A percentile compares a stretch with the other conserved stretches of the same genome.
Conservation (phyloP, 2,113 vertebrate species). For the Rhinichthys klamathensis region DNA sequence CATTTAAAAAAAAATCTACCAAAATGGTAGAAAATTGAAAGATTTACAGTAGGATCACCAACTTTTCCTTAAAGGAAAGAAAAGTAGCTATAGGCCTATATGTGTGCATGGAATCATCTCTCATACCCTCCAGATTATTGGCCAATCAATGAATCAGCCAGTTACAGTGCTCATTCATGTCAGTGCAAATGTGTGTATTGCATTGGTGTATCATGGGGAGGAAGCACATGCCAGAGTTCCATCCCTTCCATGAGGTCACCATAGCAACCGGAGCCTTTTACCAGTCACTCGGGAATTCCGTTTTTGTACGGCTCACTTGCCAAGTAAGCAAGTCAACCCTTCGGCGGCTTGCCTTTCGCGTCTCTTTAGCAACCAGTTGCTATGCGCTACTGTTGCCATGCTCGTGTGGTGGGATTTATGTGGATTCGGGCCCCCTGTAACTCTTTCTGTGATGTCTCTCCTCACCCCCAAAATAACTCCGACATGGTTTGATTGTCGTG, state of each 20-base stretch:
- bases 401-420: constrained; percentile 49
- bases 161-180: not conserved
- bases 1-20: not conserved
- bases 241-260: constrained; percentile 75
- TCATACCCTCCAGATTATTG: not conserved
- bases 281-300: constrained; percentile 75
- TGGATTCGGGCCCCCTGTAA: constrained; percentile 34
- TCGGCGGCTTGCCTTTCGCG: constrained; percentile 70
- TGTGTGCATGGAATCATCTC: not conserved
- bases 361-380: constrained; percentile 82
- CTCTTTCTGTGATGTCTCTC: not conserved
- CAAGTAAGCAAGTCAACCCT: constrained; percentile 76
- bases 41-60: not conserved
- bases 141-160: not conserved
- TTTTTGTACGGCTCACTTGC: constrained; percentile 78
- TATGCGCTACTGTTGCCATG: constrained; percentile 69
- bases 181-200: not conserved
- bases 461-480: not conserved
- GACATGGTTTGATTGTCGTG: not conserved
- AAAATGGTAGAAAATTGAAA: not conserved
- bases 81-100: not conserved
- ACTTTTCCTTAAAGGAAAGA: not conserved
- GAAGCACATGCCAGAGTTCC: constrained; percentile 58
- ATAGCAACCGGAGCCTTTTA: constrained; percentile 76
- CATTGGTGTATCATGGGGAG: constrained; percentile 11